A percentile compares a stretch with the other conserved stretches of the same genome.
These are phyloP conservation scores for Chironex yamaguchii DNA, from an alignment of 30 jellyfish, hydroid and myxozoan genomes.

Conservation along the genomic window DNA sequence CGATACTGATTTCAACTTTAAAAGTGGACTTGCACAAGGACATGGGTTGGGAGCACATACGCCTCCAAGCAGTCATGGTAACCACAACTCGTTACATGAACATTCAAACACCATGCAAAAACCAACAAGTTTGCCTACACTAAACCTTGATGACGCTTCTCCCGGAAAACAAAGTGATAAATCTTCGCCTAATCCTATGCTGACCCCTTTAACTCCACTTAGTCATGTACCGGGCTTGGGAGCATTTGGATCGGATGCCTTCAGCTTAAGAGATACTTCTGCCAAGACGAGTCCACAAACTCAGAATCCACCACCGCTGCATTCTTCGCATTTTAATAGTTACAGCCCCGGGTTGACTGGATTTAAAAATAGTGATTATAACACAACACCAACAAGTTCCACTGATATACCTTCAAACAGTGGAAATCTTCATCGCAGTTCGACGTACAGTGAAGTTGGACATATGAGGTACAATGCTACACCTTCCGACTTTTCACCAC, in stretches of 20 bases:
- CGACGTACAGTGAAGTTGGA: constrained; percentile 81
- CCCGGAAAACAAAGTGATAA: constrained; percentile 88
- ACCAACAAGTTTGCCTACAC: constrained; percentile 86
- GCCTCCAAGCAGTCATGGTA: constrained; percentile 54
- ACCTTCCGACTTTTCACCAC: constrained; percentile 86
- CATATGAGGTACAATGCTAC: constrained; percentile 75
- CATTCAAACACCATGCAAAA: constrained; percentile 70
- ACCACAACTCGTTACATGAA: constrained; percentile 36
- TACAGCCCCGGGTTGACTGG: constrained; percentile 45
- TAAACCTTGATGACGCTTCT: constrained; percentile 76
- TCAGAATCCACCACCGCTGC: constrained; percentile 57
- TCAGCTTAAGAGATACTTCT: constrained; percentile 53
- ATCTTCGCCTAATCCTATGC: constrained; percentile 93
- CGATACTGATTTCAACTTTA: constrained; percentile 63
- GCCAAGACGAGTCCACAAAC: constrained; percentile 91
- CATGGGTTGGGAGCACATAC: constrained; percentile 74
- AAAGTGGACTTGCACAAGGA: constrained; percentile 20
- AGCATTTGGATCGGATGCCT: constrained; percentile 82
- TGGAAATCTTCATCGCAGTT: constrained; percentile 49
- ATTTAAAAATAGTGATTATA: constrained; percentile 42
- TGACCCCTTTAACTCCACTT: constrained; percentile 97
- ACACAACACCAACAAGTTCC: constrained; percentile 49
- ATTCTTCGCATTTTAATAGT: constrained; percentile 29
- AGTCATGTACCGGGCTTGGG: constrained; percentile 89
- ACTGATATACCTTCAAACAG: constrained; percentile 52